Conservation (phyloP, 2,797 vertebrate species). For the Amblyraja radiata region DNA sequence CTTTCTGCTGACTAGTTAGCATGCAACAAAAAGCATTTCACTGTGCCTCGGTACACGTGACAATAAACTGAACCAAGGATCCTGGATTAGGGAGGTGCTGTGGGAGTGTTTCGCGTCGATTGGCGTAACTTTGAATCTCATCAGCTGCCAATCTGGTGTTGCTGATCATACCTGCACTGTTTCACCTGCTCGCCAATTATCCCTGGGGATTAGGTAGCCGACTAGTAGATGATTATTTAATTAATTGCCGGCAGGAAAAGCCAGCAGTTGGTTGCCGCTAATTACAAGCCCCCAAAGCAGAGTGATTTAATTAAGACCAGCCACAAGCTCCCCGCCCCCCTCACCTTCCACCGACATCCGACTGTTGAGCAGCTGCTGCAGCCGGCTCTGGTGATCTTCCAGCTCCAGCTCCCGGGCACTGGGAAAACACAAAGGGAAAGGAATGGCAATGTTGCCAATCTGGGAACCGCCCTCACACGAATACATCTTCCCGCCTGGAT, state of each 20-base stretch:
- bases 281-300: neutral
- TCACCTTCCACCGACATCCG: constrained; percentile 74
- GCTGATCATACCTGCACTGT: neutral
- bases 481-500: neutral
- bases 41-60: no score
- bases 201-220: neutral
- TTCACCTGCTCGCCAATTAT: neutral
- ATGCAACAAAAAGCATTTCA: no score
- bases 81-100: neutral
- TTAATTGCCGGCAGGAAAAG: neutral
- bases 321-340: constrained; percentile 38
- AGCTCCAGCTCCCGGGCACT: constrained; percentile 86
- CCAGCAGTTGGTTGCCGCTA: neutral
- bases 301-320: constrained; percentile 15
- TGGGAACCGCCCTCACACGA: neutral
- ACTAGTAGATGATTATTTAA: neutral
- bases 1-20: no score
- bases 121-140: no score
- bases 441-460: neutral
- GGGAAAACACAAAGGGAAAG: constrained; percentile 18
- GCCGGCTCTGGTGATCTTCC: constrained; percentile 79
- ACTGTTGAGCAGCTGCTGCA: constrained; percentile 71
- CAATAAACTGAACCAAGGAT: neutral
- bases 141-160: neutral
- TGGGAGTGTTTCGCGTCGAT: no score